Evolutionary conservation across 2,888 invertebrate species (phyloP).

Genomic region (Agrotis puta): DNA sequence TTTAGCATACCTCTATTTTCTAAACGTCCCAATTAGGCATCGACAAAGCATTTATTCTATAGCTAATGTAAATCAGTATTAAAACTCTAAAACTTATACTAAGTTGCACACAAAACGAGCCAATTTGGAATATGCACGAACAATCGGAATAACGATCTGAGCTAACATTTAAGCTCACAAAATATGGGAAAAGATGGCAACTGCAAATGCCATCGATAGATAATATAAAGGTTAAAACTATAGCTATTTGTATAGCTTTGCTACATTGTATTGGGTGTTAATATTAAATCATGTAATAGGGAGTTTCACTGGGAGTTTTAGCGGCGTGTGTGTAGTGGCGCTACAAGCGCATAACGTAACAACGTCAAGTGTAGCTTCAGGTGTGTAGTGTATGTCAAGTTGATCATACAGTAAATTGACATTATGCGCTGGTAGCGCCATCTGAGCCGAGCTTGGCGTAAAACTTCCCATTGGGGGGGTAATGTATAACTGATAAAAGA

Average conservation of each 20-base stretch:
- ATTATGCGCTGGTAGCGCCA: too few species aligned
- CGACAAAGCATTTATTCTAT: not conserved
- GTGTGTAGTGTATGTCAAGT: too few species aligned
- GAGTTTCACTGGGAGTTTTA: too few species aligned
- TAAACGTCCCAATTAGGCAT: not conserved
- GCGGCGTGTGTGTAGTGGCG: too few species aligned
- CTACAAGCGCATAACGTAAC: too few species aligned
- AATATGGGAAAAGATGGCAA: conserved; percentile 71
- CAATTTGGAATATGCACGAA: conserved; percentile 51
- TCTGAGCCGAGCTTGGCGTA: too few species aligned
- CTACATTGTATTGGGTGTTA: conserved; percentile 33
- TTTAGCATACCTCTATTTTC: not conserved
- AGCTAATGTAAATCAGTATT: conserved; percentile 43
- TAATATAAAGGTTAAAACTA: conserved; percentile 61
- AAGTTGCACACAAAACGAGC: conserved; percentile 38
- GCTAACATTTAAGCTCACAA: conserved; percentile 69
- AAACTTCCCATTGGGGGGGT: too few species aligned
- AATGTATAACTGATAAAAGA: not conserved
- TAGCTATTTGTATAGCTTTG: conserved; percentile 34
- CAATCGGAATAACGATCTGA: conserved; percentile 56
- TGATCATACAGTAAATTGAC: too few species aligned
- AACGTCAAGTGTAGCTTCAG: too few species aligned
- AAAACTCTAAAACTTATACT: conserved; percentile 34
- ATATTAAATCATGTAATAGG: conserved; percentile 18
- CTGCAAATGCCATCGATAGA: conserved; percentile 66